Base-by-base conservation (phyloP, 2,797 vertebrate species). In the Syngnathus rostellatus region DNA sequence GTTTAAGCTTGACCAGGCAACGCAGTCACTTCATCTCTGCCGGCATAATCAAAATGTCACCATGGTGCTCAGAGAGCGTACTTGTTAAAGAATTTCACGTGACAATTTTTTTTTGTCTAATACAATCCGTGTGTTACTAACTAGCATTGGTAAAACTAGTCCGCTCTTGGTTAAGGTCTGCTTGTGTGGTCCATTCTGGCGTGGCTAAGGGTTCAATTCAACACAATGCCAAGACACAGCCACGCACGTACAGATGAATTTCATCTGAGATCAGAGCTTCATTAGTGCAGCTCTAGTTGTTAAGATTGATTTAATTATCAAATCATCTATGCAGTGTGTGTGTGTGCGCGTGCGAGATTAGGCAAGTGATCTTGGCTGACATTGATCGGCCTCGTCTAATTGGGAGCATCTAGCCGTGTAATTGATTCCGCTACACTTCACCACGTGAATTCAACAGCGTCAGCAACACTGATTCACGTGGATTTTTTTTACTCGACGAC, bases 221-320 rank as follows among this genome's bases (percentile, higher is more conserved):
- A 57, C 75, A 40, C 75, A 40, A 43, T 54, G 63, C 70, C 53
- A 65, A 39, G 39, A 41, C 7, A n/a, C 66, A 59, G 38, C 43
- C 63, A 54, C 63, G 61, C 51, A 58, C 69, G 68, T 53, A 64
- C 75, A 81, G 79, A 89, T 83, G 78, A 88, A 87, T 40, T 86
- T 84, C 79, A 83, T 85, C 81, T 83, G 74, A 84, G 85, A 87
- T 87, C 84, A 87, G 82, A 84, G 85, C 84, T 86, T 89, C 85
- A 88, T 89, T 88, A 86, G 86, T 85, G 79, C 83, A 86, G 86
- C 85, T 87, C 87, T 86, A 84, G 77, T 87, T 84, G 82, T 81
- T 86, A 81, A 84, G 82, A 89, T 85, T 88, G 86, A 89, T 89
- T 89, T 88, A 86, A 88, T 89, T 87, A 89, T 87, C 85, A 87